phyloP scores from a whole-genome alignment of 2,797 vertebrate species.

The Thamnophis elegans region DNA sequence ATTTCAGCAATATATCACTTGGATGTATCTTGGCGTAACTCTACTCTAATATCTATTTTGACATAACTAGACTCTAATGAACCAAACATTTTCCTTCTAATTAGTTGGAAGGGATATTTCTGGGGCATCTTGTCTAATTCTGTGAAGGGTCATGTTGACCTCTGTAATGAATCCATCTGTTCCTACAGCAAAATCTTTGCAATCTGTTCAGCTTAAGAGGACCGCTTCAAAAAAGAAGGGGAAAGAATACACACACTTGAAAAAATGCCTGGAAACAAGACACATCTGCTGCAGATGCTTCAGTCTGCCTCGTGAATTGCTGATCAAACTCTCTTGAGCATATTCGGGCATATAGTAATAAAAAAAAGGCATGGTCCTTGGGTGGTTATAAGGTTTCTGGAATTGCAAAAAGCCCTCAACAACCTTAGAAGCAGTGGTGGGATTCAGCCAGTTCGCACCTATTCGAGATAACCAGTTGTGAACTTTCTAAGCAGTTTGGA shows the following conservation, averaged over 20 bases:
- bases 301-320: conserved; percentile 51
- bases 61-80: conserved; percentile 7
- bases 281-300: conserved; percentile 37
- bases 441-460: too few species aligned
- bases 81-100: not conserved
- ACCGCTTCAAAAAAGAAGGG: conserved; percentile 11
- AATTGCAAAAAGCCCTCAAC: not conserved
- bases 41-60: conserved; percentile 7
- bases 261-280: conserved; percentile 54
- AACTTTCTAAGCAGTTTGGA: too few species aligned
- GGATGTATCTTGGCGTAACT: not conserved
- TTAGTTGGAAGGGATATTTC: conserved; percentile 10
- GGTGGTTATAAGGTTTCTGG: conserved; percentile 30
- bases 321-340: conserved; percentile 38
- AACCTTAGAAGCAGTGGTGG: conserved; percentile 1
- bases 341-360: conserved; percentile 33
- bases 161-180: conserved; percentile 5
- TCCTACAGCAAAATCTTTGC: conserved; percentile 44
- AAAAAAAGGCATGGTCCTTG: conserved; percentile 18
- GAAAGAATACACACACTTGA: conserved; percentile 5
- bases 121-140: conserved; percentile 1
- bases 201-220: conserved; percentile 50
- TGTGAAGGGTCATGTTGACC: not conserved
- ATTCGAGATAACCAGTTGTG: too few species aligned
- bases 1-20: not conserved